Base-by-base conservation (phyloP, 2,797 vertebrate species). In the Momotus momota region DNA sequence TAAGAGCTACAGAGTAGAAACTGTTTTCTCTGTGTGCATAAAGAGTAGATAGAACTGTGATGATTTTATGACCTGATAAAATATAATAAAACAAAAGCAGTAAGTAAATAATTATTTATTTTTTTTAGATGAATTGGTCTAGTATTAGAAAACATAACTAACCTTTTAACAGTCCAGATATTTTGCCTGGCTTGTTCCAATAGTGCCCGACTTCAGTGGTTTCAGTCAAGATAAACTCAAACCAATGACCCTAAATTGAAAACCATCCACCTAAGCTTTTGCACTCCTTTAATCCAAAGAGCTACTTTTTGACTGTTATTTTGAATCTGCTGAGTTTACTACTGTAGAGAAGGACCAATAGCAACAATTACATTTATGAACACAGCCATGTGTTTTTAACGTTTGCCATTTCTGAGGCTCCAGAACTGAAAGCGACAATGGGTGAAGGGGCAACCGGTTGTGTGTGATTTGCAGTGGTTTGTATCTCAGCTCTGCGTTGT, bases 391-490 rank as follows among this genome's bases (percentile, higher is more conserved):
- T 45, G 29, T 57, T 91, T 83, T 84, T 73, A 80, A 12, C 0
- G 0, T 43, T 70, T 6, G 3, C 17, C 1, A 2, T 48, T 94
- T 94, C 72, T 54, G 74, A 78, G 64, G 40, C 49, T 90, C 65
- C 7, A 25, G 90, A 82, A 33, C 29, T 33, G 31, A 62, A 40
- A 81, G 72, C 33, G n/a, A 40, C 9, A 8, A 23, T 5, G 82
- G 55, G 51, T 58, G 41, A 86, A 85, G n/a, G 26, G 46, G 57
- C 43, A 91, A 16, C 1, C 1, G 20, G 57, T 67, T 55, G 73
- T 60, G 71, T 64, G 55, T 58, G 69, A 45, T 82, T 88, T 91
- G 49, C 80, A 38, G 84, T 18, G 75, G 90, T 73, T 81, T 79
- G 43, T 86, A 66, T 86, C 74, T 88, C 25, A 2, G 49, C 74